Evolutionary conservation across 2,797 vertebrate genomes (phyloP), one percentile per base, ranked within the genome.

Genomic region (Tolypeutes matacus): DNA sequence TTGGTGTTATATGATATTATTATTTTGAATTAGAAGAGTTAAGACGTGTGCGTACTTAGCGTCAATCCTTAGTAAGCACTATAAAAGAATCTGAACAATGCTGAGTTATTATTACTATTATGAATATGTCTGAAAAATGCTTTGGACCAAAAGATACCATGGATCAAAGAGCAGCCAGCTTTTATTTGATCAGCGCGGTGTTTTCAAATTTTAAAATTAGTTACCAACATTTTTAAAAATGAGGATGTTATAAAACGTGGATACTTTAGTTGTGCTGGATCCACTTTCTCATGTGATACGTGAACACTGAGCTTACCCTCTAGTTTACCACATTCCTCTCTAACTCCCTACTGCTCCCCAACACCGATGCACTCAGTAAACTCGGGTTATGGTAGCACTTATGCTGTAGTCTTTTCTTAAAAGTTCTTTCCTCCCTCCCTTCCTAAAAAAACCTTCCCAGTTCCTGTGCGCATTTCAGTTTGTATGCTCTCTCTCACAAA

Each of bases 141-240:
- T 73, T 89, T 25, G n/a, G 56, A 80, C 53, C n/a, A n/a, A n/a
- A n/a, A 58, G 25, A 70, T 70, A n/a, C 46, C 23, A 7, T 2
- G 5, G 36, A 17, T 39, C 69, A 39, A n/a, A 78, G 23, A 93
- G n/a, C 31, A 42, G 5, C 18, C 17, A 3, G 3, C 3, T 90
- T 82, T 86, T 20, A 65, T 85, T 49, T 53, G 70, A 21, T 86
- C 17, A 78, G 27, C 69, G 18, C 1, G 21, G 64, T 51, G 46
- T 72, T 91, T 91, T 91, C 34, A 85, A 67, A 42, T 72, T 89
- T 89, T 64, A 85, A 82, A 91, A 46, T 34, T 8, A 42, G 12
- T 51, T 82, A 56, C 58, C 8, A 23, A 62, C 49, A 73, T 31
- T 6, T 77, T 67, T 7, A 90, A 56, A 88, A 58, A 27, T 65